Conservation (phyloP, 2,888 invertebrate genomes). For the Netelia melanura region DNA sequence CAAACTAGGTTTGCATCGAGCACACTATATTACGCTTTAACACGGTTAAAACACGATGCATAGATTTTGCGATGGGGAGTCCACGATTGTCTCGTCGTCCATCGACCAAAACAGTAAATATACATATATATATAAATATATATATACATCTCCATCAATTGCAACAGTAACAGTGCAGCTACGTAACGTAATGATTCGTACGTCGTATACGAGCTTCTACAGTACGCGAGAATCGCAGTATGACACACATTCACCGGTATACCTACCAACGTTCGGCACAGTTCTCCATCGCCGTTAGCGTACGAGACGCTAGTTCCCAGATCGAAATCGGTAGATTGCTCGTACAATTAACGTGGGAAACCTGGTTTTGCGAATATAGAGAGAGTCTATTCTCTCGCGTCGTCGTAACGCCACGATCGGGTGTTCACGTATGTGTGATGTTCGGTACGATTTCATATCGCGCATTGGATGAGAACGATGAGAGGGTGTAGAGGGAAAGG, state of each 20-base stretch:
- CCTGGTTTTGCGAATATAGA: not conserved
- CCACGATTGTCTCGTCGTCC: not conserved
- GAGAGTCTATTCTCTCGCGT: not conserved
- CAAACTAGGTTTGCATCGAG: not conserved
- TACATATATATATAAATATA: constrained; percentile 17
- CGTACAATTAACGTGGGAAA: constrained; percentile 55
- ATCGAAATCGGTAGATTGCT: constrained; percentile 48
- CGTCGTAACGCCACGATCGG: not conserved
- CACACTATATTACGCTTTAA: constrained; percentile 37
- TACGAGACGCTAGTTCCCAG: constrained; percentile 43
- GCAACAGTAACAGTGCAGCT: no score
- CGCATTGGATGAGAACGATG: not conserved
- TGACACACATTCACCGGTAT: not conserved
- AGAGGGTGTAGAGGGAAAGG: no score
- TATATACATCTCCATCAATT: constrained; percentile 1
- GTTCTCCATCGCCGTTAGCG: constrained; percentile 13
- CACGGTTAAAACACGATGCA: constrained; percentile 44
- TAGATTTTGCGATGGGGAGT: constrained; percentile 43
- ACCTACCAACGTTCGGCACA: not conserved
- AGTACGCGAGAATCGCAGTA: not conserved
- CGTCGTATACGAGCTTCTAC: not conserved
- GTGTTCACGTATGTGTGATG: not conserved
- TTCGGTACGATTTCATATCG: constrained; percentile 41
- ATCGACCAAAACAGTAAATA: constrained; percentile 35
- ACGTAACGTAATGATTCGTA: constrained; percentile 28